Base-by-base conservation (phyloP, 2,888 invertebrate species). In the Dysmachus trigonus region DNA sequence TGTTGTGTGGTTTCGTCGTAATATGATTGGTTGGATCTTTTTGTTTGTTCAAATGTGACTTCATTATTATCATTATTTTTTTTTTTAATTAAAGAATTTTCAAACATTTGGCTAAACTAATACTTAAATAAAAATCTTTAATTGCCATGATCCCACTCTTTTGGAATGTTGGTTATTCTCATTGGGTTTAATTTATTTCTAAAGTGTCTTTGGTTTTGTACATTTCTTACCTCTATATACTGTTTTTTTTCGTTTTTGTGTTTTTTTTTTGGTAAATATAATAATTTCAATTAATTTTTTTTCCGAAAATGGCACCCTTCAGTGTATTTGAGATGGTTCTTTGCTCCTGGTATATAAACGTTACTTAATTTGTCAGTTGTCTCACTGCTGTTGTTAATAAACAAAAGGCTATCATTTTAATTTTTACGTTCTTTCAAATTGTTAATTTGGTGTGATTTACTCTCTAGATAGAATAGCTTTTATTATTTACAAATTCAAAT, bases 361-460 rank as follows among this genome's bases (percentile, higher is more conserved):
- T 82, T 82, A 62, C 35, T 62, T 33, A 22, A 62, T 82, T 53
- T 82, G 62, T 62, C 62, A 31, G n/a, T 81, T 41, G 33, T 72
- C n/a, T 74, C 85, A 73, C 27, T n/a, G 47, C 71, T 53, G 47
- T 74, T 73, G 74, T 85, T 85, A n/a, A n/a, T n/a, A n/a, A 85
- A 33, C 27, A 85, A 53, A 73, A 31, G n/a, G 15, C 38, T 41
- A n/a, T 74, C 47, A 47, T 85, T 85, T 41, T 85, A 47, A 18
- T 85, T 41, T 71, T 76, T 85, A 18, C 18, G 18, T 72, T 81
- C 81, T 71, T 5, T 31, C 2, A 33, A 33, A 13, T 31, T 86
- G n/a, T 31, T 84, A 83, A 27, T 33, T 22, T 8, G 22, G 18
- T 85, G 35, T 83, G 41, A 41, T 73, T 87, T 15, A 76, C 35